Evolutionary conservation across 2,113 vertebrate genomes (phyloP).

Genomic region (Microcebus murinus): DNA sequence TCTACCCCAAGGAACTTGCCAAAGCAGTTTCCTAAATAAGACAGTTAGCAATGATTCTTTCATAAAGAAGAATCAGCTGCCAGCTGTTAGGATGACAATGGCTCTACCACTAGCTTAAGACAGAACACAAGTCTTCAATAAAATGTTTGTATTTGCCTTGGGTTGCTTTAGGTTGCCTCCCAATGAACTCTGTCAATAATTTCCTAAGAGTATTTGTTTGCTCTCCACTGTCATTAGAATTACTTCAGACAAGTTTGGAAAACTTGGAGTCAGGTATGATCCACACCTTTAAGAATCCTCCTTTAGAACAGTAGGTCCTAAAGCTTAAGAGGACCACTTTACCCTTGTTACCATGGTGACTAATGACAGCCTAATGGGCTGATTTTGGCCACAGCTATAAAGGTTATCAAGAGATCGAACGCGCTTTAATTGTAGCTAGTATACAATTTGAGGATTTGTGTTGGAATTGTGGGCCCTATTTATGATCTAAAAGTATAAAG

Average conservation of each 20-base stretch:
- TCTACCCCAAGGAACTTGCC: not conserved
- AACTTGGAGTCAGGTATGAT: not conserved
- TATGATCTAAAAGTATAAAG: not conserved
- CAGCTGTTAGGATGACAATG: not conserved
- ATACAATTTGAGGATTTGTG: not conserved
- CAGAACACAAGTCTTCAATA: not conserved
- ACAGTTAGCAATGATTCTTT: not conserved
- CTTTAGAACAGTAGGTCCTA: not conserved
- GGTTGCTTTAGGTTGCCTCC: not conserved
- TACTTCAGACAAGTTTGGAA: not conserved
- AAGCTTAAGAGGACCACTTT: not conserved
- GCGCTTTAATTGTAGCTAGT: not conserved
- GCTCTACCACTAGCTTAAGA: not conserved
- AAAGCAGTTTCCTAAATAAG: not conserved
- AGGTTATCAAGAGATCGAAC: not conserved
- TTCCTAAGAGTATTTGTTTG: not conserved
- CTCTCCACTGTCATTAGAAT: not conserved
- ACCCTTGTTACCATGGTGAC: not conserved
- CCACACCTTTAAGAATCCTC: not conserved
- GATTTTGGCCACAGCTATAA: not conserved
- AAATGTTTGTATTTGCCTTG: not conserved
- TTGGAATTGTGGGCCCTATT: not conserved
- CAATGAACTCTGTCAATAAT: not conserved
- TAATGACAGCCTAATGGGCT: no score
- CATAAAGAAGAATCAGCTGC: not conserved